Conservation (phyloP, 1,140 invertebrate genomes). For the Physella acuta region DNA sequence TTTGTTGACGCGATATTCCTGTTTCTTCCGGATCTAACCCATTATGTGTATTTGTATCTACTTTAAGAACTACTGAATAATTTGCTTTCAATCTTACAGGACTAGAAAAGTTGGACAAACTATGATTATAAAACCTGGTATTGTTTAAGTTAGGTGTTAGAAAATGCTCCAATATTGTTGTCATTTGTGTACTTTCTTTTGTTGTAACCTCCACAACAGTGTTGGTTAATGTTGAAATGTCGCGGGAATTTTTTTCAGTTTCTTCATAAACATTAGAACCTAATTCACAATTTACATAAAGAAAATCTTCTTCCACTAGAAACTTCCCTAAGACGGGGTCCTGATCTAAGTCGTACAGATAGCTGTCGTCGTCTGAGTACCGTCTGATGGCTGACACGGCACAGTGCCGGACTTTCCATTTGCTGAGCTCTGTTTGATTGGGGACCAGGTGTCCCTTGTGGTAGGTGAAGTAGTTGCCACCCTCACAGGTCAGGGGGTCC, state of each 20-base stretch:
- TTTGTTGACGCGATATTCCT: too few relatives aligned
- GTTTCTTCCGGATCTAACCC: too few relatives aligned
- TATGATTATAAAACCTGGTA: too few relatives aligned
- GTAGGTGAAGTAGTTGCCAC: slow-evolving; percentile 38
- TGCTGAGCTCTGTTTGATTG: slow-evolving; percentile 31
- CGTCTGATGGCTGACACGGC: neutral
- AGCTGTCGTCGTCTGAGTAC: neutral
- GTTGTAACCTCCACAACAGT: neutral
- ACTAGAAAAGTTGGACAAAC: too few relatives aligned
- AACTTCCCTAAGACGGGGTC: neutral
- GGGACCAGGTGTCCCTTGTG: slow-evolving; percentile 31
- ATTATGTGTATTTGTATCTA: too few relatives aligned
- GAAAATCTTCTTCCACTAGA: neutral
- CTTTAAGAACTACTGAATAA: too few relatives aligned
- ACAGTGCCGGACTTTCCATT: neutral
- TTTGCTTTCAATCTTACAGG: too few relatives aligned
- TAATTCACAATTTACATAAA: neutral
- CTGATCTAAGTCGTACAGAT: neutral
- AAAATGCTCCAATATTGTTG: too few relatives aligned
- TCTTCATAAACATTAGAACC: neutral
- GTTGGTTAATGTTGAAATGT: neutral
- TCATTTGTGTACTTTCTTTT: neutral
- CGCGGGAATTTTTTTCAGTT: neutral
- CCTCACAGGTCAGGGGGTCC: slow-evolving; percentile 33
- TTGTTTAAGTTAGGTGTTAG: too few relatives aligned